These are phyloP conservation scores for Deroplatys truncata DNA, from an alignment of 2,888 invertebrate species.

Conservation along the genomic window DNA sequence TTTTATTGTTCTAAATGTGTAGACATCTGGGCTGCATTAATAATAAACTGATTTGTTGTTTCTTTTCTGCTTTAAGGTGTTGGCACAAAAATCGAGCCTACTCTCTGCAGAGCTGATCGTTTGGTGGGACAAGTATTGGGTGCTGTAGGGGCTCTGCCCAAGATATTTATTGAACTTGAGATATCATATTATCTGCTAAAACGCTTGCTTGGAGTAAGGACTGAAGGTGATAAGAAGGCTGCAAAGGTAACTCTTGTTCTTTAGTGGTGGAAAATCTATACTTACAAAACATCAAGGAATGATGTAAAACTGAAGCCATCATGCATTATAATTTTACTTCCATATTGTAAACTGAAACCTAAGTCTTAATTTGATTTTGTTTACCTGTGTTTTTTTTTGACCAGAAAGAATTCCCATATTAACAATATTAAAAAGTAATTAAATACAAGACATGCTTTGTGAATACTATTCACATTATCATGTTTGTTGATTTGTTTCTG, in stretches of 20 bases:
- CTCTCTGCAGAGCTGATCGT: constrained; percentile 95
- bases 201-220: constrained; percentile 93
- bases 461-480: too few relatives aligned
- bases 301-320: too few relatives aligned
- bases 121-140: constrained; percentile 96
- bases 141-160: constrained; percentile 93
- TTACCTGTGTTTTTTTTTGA: too few relatives aligned
- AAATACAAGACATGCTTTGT: too few relatives aligned
- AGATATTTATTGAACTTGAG: constrained; percentile 96
- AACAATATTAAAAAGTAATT: too few relatives aligned
- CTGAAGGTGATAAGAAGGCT: constrained; percentile 98
- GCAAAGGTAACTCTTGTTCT: constrained; percentile 67
- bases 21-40: too few relatives aligned
- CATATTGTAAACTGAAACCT: too few relatives aligned
- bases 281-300: background rate
- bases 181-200: constrained; percentile 96
- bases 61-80: constrained; percentile 57
- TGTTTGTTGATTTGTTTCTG: too few relatives aligned
- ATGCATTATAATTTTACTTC: too few relatives aligned
- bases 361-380: too few relatives aligned
- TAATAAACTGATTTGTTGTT: background rate
- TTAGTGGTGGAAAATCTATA: constrained; percentile 18
- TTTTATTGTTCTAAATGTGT: too few relatives aligned
- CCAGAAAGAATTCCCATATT: too few relatives aligned
- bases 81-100: constrained; percentile 98